These are phyloP conservation scores for Drosophila borborema DNA, from an alignment of 2,888 invertebrate genomes.

Conservation along the genomic window DNA sequence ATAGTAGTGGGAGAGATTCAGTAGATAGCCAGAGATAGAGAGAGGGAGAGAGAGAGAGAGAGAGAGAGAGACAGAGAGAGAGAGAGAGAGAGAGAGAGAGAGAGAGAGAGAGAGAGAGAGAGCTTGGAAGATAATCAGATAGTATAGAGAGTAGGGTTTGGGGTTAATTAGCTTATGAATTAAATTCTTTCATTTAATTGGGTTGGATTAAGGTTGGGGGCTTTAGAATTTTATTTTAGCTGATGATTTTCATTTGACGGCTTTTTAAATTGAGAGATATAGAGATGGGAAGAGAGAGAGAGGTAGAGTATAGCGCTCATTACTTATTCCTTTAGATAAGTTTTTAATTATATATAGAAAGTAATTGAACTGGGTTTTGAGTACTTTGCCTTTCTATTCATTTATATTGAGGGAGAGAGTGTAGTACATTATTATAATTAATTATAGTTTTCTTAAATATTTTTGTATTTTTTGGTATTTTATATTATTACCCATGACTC, in stretches of 20 bases:
- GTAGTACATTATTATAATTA: conserved; percentile 68
- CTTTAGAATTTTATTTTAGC: conserved; percentile 64
- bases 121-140: conserved; percentile 29
- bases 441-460: conserved; percentile 79
- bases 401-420: conserved; percentile 63
- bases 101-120: conserved; percentile 27
- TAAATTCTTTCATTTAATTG: conserved; percentile 35
- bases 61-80: conserved; percentile 35
- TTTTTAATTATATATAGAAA: conserved; percentile 32
- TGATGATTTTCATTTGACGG: conserved; percentile 71
- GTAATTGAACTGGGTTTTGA: conserved; percentile 35
- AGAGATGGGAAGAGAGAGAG: conserved; percentile 17
- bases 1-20: conserved; percentile 8
- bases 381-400: conserved; percentile 53
- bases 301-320: conserved; percentile 56
- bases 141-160: conserved; percentile 6
- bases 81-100: conserved; percentile 23
- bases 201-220: conserved; percentile 36
- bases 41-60: conserved; percentile 17
- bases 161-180: conserved; percentile 28
- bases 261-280: conserved; percentile 43
- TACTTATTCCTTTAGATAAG: conserved; percentile 45
- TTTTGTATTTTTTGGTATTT: conserved; percentile 62
- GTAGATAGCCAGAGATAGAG: conserved; percentile 8
- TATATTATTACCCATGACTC: conserved; percentile 88